Evolutionary conservation across 2,113 vertebrate genomes (phyloP).

Genomic region (Ahaetulla prasina): DNA sequence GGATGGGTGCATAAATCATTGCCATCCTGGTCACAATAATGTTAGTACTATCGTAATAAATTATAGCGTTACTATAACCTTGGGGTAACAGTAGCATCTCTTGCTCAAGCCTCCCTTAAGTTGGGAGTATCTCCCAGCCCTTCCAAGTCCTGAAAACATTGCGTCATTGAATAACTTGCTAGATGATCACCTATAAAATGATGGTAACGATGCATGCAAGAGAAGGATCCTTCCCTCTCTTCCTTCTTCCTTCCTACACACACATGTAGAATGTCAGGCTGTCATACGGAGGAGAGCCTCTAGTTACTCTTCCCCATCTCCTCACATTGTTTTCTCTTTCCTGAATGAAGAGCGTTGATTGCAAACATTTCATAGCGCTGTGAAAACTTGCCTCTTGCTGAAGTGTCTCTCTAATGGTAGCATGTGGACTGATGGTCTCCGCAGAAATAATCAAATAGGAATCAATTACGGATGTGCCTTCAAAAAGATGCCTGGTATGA

Average conservation of each 20-base stretch:
- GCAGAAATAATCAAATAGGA: neutral
- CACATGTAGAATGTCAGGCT: neutral
- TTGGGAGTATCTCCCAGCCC: neutral
- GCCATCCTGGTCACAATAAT: neutral
- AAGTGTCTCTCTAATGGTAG: neutral
- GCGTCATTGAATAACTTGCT: neutral
- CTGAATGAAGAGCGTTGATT: neutral
- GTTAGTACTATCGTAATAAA: neutral
- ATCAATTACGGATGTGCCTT: too few relatives aligned
- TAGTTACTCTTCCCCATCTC: neutral
- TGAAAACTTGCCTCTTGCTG: neutral
- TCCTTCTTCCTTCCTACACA: neutral
- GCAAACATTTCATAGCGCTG: neutral
- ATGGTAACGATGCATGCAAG: neutral
- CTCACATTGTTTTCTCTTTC: neutral
- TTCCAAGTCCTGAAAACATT: neutral
- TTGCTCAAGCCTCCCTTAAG: neutral
- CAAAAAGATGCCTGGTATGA: neutral
- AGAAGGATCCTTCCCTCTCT: neutral
- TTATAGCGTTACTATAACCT: neutral
- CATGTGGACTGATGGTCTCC: neutral
- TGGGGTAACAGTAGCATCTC: neutral
- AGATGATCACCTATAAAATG: neutral
- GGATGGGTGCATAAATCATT: neutral
- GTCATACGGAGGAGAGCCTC: neutral